Base-by-base conservation (phyloP, 2,888 invertebrate genomes). In the Meteorus cinctellus region DNA sequence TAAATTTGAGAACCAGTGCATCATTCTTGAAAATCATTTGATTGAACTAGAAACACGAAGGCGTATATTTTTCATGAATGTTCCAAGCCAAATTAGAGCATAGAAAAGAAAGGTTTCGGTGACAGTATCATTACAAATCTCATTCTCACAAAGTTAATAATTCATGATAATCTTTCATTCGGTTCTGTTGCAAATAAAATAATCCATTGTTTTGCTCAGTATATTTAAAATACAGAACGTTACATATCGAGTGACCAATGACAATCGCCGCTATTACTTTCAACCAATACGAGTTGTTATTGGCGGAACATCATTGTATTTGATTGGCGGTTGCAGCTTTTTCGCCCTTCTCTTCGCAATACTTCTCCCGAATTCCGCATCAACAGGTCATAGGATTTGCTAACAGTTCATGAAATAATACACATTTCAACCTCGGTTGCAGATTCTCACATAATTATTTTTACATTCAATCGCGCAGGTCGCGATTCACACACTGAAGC, bases 211-310 rank as follows among this genome's bases (percentile, higher is more conserved):
- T 48, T n/a, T 48, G 16, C 19, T 55, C 24, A 24, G n/a, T 1
- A 24, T 31, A 63, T 63, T 65, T 65, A 5, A 65, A 65, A 65
- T 65, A 65, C 36, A 36, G 36, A 65, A 65, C 65, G 65, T 65
- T 65, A 65, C 24, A 34, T 2, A 14, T 34, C 31, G 8, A 19
- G 4, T 41, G 65, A 41, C 65, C 41, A 65, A 65, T 65, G 24
- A n/a, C 6, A 65, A 12, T 65, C 19, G 19, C n/a, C 19, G 24
- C 1, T 10, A 10, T 8, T 2, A 8, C 4, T 2, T 19, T 10
- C 12, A 41, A 8, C 65, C 65, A 65, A 65, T 65, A 19, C 34
- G 19, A 16, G 12, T n/a, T 41, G 4, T 19, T 36, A 2, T 8
- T 10, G 0, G 4, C 1, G 6, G 4, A 19, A 36, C n/a, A 19